These are phyloP conservation scores for Ennomos quercinarius DNA, from an alignment of 2,888 invertebrate species.

Conservation along the genomic window DNA sequence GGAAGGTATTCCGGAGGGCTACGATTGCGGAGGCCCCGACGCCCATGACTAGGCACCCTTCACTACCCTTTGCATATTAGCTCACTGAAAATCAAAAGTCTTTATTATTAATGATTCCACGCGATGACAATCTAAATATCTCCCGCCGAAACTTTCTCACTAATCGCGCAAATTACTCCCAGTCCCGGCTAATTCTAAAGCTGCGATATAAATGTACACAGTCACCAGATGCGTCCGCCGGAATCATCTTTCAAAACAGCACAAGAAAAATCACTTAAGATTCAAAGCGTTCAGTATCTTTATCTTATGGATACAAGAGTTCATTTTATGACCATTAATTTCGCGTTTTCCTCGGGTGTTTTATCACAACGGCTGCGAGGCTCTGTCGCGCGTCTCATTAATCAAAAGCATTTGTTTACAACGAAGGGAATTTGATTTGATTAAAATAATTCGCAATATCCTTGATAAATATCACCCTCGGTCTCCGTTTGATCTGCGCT, in stretches of 20 bases:
- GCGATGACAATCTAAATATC: constrained; percentile 84
- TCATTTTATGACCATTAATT: constrained; percentile 86
- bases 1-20: constrained; percentile 77
- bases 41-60: constrained; percentile 72
- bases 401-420: constrained; percentile 86
- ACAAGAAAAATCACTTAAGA: constrained; percentile 83
- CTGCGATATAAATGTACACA: constrained; percentile 71
- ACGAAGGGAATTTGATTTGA: constrained; percentile 86
- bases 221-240: constrained; percentile 78
- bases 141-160: constrained; percentile 61
- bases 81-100: constrained; percentile 83
- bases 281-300: constrained; percentile 82
- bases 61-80: constrained; percentile 80
- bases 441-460: constrained; percentile 86
- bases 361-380: constrained; percentile 82
- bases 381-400: constrained; percentile 85
- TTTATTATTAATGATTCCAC: constrained; percentile 82
- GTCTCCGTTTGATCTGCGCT: constrained; percentile 84
- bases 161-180: constrained; percentile 69
- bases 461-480: constrained; percentile 86
- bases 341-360: constrained; percentile 83
- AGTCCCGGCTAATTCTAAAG: constrained; percentile 63
- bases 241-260: constrained; percentile 77
- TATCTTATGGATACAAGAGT: constrained; percentile 84
- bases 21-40: constrained; percentile 59